Evolutionary conservation across 2,797 vertebrate species (phyloP), one percentile per base, ranked within the genome.

Genomic region (Epinephelus malabaricus): DNA sequence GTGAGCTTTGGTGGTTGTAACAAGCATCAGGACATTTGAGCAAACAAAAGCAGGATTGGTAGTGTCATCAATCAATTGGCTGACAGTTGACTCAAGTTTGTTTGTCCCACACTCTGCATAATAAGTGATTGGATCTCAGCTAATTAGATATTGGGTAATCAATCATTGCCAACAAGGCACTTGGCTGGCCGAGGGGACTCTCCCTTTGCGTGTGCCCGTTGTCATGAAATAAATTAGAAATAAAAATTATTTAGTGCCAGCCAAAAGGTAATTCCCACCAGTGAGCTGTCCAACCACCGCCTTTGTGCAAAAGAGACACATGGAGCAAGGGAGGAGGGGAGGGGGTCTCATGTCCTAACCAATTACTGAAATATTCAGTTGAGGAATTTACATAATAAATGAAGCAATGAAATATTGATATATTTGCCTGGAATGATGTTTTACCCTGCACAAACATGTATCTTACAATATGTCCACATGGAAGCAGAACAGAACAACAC

Each of bases 141-240:
- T 99, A 99, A 99, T 99, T 99, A 99, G 98, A 98, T 98, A 98
- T 98, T 97, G 97, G 97, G 97, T 99, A 95, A 99, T 99, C 98
- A 99, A 99, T 99, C 98, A 99, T 98, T 98, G 98, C 98, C 98
- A 99, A 99, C 97, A 89, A 99, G 98, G 96, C 96, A 96, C 96
- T 94, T 95, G 95, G 97, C 96, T 95, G 92, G 96, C 96, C 94
- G 95, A 96, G 95, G 96, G 96, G 95, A 96, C 90, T 88, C 90
- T 90, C 91, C 95, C 86, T 88, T 86, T 82, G 94, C 92, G 90
- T 95, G 94, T 91, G 93, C 89, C 94, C 81, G 79, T 90, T 95
- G 92, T 95, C 93, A 94, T 89, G 90, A 94, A 93, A 92, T 94
- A 94, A 95, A 94, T 92, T 92, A 93, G 87, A 94, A 94, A 94